Evolutionary conservation across 2,888 invertebrate genomes (phyloP), one percentile per base, ranked within the genome.

Genomic region (Chrysina gloriosa): DNA sequence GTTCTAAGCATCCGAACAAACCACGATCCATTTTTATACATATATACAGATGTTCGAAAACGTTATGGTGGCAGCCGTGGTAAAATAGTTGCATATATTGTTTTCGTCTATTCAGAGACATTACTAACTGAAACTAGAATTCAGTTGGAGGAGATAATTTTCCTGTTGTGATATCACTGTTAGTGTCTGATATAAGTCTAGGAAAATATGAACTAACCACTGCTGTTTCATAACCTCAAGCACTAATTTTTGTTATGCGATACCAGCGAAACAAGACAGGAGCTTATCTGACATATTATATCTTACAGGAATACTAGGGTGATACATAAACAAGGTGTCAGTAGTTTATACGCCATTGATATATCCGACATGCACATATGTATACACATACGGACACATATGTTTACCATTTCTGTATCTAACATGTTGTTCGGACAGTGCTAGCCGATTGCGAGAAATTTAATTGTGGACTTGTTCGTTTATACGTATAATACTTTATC

Each of bases 381-480:
- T 5, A 9, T 16, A 27, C 27, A 42, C 29, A 42, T 61, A 61
- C 29, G 39, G 58, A 61, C 58, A 42, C 58, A 42, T 19, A 61
- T 42, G 42, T 61, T 61, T 42, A 27, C 42, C 16, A 16, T 61
- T 61, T 16, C 16, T 27, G 19, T 27, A 61, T 61, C 27, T 61
- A 42, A 42, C 42, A 61, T 19, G 27, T 9, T 61, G 27, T 27
- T 42, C 27, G 9, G 68, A 70, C 73, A 73, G 75, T 67, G 72
- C 76, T 77, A 76, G 74, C 73, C 74, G 74, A 76, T 73, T 72
- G 72, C 75, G 75, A 75, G 75, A 74, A 74, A 73, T 74, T 74
- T 78, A 78, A 77, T 78, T 78, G 76, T 76, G 72, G 73, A 73
- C 75, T 74, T 77, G 76, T 77, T 76, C 74, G 73, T 72, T 39